These are phyloP conservation scores for Cheilosia urbana DNA, from an alignment of 2,888 invertebrate species.

Conservation along the genomic window DNA sequence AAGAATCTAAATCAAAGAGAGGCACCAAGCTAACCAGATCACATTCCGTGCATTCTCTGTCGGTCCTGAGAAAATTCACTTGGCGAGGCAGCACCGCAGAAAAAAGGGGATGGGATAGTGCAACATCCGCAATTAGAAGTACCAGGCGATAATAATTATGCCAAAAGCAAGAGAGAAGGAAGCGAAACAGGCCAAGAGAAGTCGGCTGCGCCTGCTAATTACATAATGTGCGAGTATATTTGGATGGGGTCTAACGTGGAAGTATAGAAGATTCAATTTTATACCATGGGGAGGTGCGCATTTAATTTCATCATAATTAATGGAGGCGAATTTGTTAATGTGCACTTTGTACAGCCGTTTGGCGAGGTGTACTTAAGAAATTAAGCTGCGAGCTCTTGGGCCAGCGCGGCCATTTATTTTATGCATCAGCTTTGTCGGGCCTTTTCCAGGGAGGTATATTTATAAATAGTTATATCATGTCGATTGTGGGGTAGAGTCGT, in stretches of 20 bases:
- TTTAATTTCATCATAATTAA: slow-evolving; percentile 8
- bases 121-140: slow-evolving; percentile 74
- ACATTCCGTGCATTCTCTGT: slow-evolving; percentile 63
- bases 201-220: slow-evolving; percentile 24
- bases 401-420: no score
- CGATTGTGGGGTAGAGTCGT: no score
- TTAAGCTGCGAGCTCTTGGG: no score
- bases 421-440: no score
- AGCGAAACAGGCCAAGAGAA: slow-evolving; percentile 48
- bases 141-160: slow-evolving; percentile 62
- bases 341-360: not conserved
- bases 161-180: slow-evolving; percentile 46
- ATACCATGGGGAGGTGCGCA: not conserved
- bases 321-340: not conserved
- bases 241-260: slow-evolving; percentile 18
- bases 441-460: no score
- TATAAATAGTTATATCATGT: no score
- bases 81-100: not conserved
- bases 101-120: slow-evolving; percentile 47
- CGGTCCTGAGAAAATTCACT: slow-evolving; percentile 37
- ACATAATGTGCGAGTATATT: not conserved
- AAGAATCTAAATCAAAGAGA: slow-evolving; percentile 72
- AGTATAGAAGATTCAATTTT: not conserved
- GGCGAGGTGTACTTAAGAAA: not conserved
- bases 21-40: slow-evolving; percentile 61